Conservation (phyloP, 2,113 vertebrate genomes). For the Rhinopomastus cyanomelas region DNA sequence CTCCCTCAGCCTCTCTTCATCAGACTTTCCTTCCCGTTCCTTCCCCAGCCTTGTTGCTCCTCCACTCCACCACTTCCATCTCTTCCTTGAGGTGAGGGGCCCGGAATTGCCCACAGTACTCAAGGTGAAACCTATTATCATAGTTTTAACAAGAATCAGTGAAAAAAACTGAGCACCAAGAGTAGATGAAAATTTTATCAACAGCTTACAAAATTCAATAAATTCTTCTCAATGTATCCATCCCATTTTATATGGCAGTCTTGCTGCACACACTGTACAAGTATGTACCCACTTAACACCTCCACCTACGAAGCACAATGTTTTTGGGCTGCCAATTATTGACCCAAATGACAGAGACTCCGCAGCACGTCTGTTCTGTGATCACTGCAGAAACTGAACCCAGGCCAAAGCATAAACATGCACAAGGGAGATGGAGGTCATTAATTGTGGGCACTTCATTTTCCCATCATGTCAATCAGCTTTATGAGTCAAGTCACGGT, state of each 20-base stretch:
- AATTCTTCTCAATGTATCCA: neutral
- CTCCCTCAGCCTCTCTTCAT: too few species aligned
- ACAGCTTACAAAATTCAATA: neutral
- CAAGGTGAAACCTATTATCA: neutral
- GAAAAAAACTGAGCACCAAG: neutral
- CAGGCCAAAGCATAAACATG: neutral
- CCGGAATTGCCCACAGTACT: too few species aligned
- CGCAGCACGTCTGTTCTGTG: neutral
- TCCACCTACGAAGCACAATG: neutral
- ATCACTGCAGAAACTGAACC: neutral
- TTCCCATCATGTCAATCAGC: neutral
- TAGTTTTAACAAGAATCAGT: neutral
- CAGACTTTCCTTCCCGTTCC: too few species aligned
- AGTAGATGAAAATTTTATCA: neutral
- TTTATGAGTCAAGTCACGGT: neutral
- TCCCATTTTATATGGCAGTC: neutral
- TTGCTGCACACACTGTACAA: neutral
- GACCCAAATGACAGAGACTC: neutral
- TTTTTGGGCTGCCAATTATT: neutral
- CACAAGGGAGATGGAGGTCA: neutral
- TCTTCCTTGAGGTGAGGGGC: too few species aligned
- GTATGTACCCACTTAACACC: rapidly evolving
- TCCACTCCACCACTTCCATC: too few species aligned
- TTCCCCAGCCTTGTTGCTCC: too few species aligned
- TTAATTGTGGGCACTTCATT: neutral